phyloP scores from a whole-genome alignment of 2,797 vertebrate genomes.

The Petrocephalus sullivani region DNA sequence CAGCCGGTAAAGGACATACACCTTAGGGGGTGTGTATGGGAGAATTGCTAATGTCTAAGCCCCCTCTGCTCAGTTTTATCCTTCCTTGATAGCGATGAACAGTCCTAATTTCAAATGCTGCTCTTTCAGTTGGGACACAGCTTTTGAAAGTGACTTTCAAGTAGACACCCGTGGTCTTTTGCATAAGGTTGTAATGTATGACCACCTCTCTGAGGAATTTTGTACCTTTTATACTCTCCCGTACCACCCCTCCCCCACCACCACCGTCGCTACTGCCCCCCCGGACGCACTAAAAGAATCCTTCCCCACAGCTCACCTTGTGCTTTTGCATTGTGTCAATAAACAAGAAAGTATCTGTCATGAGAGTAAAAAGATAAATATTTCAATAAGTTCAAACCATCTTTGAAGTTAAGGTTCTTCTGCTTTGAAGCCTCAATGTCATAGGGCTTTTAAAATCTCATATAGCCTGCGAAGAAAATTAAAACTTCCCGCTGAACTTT shows the following conservation, averaged over 20 bases:
- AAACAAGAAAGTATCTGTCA: constrained; percentile 44
- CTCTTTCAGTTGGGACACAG: constrained; percentile 40
- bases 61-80: constrained; percentile 50
- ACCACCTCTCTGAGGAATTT: constrained; percentile 30
- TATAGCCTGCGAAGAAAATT: constrained; percentile 37
- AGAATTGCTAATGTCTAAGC: constrained; percentile 52
- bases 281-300: background rate
- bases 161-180: constrained; percentile 36
- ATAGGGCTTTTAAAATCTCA: constrained; percentile 51
- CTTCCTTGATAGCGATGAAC: constrained; percentile 48
- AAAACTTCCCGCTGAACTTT: constrained; percentile 32
- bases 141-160: constrained; percentile 59
- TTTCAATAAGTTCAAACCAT: constrained; percentile 52
- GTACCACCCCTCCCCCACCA: background rate
- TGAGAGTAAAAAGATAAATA: constrained; percentile 48
- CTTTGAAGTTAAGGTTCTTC: constrained; percentile 52
- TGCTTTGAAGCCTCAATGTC: constrained; percentile 64
- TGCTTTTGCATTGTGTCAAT: constrained; percentile 43
- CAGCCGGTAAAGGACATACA: constrained; percentile 52
- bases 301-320: background rate
- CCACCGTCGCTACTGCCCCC: background rate
- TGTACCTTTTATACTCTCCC: constrained; percentile 27
- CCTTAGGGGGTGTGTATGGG: constrained; percentile 48
- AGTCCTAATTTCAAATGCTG: constrained; percentile 42
- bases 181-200: constrained; percentile 29